These are phyloP conservation scores for Pteronura brasiliensis DNA, from an alignment of 2,113 vertebrate genomes.

Conservation along the genomic window DNA sequence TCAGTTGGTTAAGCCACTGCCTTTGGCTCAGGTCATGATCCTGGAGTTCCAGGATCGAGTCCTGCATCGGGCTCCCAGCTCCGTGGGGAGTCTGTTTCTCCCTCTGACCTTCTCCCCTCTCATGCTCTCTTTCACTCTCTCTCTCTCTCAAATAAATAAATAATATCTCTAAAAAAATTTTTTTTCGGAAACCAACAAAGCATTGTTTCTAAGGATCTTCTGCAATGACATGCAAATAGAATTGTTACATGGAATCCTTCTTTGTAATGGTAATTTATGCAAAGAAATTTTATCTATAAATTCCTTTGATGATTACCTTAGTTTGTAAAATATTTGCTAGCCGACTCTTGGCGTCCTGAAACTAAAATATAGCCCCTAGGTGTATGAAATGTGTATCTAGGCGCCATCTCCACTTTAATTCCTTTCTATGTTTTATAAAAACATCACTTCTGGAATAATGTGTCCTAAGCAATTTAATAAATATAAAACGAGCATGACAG, in stretches of 20 bases:
- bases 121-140: too few species aligned
- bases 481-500: background rate
- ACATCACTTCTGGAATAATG: background rate
- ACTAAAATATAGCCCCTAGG: background rate
- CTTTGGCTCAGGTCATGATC: too few species aligned
- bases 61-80: too few species aligned
- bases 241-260: background rate
- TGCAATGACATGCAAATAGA: background rate
- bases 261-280: constrained; percentile 37
- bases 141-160: too few species aligned
- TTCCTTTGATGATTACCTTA: constrained; percentile 18
- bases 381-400: background rate
- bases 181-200: background rate
- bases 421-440: background rate
- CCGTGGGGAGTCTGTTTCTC: too few species aligned
- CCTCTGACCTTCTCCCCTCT: too few species aligned
- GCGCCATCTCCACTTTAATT: background rate
- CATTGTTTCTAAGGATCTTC: constrained; percentile 4
- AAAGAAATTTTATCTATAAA: constrained; percentile 26
- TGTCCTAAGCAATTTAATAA: constrained; percentile 31
- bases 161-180: too few species aligned
- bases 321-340: constrained; percentile 26
- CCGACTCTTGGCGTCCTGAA: background rate
- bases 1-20: too few species aligned
- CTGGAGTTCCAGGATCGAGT: too few species aligned